phyloP scores from a whole-genome alignment of 2,888 invertebrate species.

The Phrixothrix hirtus region DNA sequence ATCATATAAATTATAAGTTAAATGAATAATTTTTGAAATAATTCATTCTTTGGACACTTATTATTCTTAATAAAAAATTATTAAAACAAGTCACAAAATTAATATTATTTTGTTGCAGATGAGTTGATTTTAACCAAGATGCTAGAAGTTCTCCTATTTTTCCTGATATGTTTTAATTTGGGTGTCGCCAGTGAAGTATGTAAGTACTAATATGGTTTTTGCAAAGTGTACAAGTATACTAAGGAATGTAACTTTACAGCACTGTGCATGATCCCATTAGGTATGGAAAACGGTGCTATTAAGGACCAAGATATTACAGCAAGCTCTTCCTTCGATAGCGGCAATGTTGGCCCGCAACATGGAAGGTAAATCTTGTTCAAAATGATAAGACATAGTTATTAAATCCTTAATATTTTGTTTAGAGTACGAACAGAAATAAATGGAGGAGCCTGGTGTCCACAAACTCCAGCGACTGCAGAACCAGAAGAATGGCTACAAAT shows the following conservation, averaged over 20 bases:
- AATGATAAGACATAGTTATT: no score
- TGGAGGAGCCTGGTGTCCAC: slow-evolving; percentile 94
- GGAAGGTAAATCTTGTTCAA: slow-evolving; percentile 85
- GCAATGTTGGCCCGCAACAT: slow-evolving; percentile 83
- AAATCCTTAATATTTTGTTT: no score
- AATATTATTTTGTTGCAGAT: no score
- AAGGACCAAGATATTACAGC: slow-evolving; percentile 80
- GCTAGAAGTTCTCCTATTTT: no score
- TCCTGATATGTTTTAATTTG: no score
- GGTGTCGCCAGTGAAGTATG: no score
- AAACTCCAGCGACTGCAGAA: slow-evolving; percentile 76
- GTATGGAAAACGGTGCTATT: slow-evolving; percentile 84
- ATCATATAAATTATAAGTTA: no score
- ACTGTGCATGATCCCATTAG: slow-evolving; percentile 79
- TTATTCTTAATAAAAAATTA: no score
- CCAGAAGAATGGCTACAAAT: slow-evolving; percentile 79
- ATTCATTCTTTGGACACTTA: no score
- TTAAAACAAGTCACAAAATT: no score
- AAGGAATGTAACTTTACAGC: slow-evolving; percentile 61
- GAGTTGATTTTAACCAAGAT: no score
- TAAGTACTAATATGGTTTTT: slow-evolving; percentile 40
- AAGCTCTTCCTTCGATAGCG: slow-evolving; percentile 82
- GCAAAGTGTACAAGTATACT: neutral
- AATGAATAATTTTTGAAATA: no score
- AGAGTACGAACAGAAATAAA: slow-evolving; percentile 81